A percentile compares a stretch with the other conserved stretches of the same genome.
These are phyloP conservation scores for Acholoe squamosa DNA, from an alignment of 2,888 invertebrate genomes.

Conservation along the genomic window DNA sequence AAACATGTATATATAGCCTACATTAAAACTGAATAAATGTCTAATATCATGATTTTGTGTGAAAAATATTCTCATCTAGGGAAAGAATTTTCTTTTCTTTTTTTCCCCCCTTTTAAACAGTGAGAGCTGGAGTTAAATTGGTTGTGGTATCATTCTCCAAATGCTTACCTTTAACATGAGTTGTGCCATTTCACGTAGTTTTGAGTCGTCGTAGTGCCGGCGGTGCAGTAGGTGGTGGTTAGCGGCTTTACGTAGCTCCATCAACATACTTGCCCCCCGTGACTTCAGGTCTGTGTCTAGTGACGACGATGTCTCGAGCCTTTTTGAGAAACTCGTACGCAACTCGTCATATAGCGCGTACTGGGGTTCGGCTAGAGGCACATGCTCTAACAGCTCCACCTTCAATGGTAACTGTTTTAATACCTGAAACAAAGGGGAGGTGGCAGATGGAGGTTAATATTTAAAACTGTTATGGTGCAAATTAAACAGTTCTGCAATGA, in stretches of 20 bases:
- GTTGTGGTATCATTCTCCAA: too few relatives aligned
- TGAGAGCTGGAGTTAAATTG: too few relatives aligned
- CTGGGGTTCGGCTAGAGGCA: slow-evolving; percentile 90
- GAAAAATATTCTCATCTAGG: too few relatives aligned
- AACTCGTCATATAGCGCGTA: slow-evolving; percentile 89
- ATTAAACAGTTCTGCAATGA: too few relatives aligned
- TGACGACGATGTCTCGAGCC: slow-evolving; percentile 66
- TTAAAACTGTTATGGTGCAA: too few relatives aligned
- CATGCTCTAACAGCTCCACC: slow-evolving; percentile 88
- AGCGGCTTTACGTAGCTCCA: slow-evolving; percentile 95
- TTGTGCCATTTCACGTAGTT: slow-evolving; percentile 88
- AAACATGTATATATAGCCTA: too few relatives aligned
- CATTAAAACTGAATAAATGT: too few relatives aligned
- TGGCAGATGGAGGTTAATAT: too few relatives aligned
- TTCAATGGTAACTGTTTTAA: slow-evolving; percentile 91
- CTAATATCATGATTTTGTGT: too few relatives aligned
- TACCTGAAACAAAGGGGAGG: slow-evolving; percentile 81
- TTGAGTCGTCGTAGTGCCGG: slow-evolving; percentile 87
- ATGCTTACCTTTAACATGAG: slow-evolving; percentile 78
- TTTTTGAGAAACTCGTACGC: slow-evolving; percentile 86
- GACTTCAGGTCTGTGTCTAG: slow-evolving; percentile 59
- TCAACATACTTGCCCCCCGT: slow-evolving; percentile 83
- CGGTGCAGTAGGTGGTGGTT: slow-evolving; percentile 95
- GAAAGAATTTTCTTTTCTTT: too few relatives aligned
- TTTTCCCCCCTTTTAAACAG: too few relatives aligned